Base-by-base conservation (phyloP, 2,113 vertebrate genomes). In the Platichthys flesus region DNA sequence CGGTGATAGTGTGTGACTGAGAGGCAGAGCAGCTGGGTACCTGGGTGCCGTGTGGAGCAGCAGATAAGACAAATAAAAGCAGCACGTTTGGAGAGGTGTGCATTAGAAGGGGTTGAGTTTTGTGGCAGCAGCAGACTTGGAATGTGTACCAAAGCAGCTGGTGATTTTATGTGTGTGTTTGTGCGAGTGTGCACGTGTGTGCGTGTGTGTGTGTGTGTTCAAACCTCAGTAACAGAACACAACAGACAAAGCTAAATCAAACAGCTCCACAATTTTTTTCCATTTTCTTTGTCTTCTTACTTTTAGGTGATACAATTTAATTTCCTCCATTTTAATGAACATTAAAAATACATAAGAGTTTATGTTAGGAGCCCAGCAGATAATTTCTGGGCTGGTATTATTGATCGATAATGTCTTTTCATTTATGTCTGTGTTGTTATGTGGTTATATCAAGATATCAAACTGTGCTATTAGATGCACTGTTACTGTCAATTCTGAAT, bases 21-120 rank as follows among this genome's bases (percentile, higher is more conserved):
- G 74, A 78, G 52, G 75, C 37, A 71, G 69, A 78, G 58, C 74
- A 81, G 82, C 65, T 5, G 72, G 37, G 28, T 65, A 75, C 88
- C 75, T 82, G 59, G 78, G 82, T 90, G 82, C 67, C 31, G 75
- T 65, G 84, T 76, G 75, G 79, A 78, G 85, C 61, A n/a, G 18
- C 59, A 90, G 87, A 92, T 91, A 88, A 87, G 83, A 82, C 73
- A 85, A 56, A 82, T 76, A 64, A 76, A 82, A 83, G 83, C 47
- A 64, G 76, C 69, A 37, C 66, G 78, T 76, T 72, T 65, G 67
- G 63, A 58, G 63, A 60, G 18, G 70, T 76, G 71, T 40, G 47
- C 37, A 16, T 76, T 83, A 79, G 74, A 82, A 85, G 67, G 49
- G 65, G 70, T 24, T 58, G 64, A 67, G 72, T 61, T 45, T 73